These are phyloP conservation scores for Psammodynastes pulverulentus DNA, from an alignment of 2,113 vertebrate genomes.

Conservation along the genomic window DNA sequence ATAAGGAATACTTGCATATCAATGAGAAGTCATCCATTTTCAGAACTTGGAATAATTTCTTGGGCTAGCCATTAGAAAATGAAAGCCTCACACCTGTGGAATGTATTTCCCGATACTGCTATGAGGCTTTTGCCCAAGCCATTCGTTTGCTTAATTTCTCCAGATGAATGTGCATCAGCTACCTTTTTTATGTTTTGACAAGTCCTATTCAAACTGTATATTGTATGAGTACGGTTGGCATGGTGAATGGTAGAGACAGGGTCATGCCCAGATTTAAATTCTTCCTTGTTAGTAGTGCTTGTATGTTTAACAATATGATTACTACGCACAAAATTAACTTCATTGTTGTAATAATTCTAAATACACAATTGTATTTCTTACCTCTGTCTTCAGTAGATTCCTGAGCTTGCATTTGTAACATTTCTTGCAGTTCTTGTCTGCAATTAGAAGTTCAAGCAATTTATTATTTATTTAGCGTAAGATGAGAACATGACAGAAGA, in stretches of 20 bases:
- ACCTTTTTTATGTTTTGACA: background rate
- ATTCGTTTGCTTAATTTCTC: background rate
- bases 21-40: background rate
- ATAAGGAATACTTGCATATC: background rate
- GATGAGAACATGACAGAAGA: background rate
- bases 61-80: background rate
- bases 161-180: background rate
- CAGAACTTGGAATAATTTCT: background rate
- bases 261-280: background rate
- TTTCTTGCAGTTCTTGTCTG: constrained; percentile 66
- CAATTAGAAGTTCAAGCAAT: constrained; percentile 48
- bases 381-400: constrained; percentile 48
- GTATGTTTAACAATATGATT: background rate
- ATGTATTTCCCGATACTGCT: background rate
- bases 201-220: background rate
- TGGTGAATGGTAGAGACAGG: background rate
- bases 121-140: background rate
- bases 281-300: background rate
- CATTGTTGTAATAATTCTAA: background rate
- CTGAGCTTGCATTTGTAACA: constrained; percentile 51
- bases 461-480: background rate
- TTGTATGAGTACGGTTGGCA: background rate
- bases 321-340: constrained; percentile 17
- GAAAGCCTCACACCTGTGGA: background rate
- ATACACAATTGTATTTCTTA: constrained; percentile 14